These are phyloP conservation scores for Xenopus petersii DNA, from an alignment of 2,797 vertebrate species.

Conservation along the genomic window DNA sequence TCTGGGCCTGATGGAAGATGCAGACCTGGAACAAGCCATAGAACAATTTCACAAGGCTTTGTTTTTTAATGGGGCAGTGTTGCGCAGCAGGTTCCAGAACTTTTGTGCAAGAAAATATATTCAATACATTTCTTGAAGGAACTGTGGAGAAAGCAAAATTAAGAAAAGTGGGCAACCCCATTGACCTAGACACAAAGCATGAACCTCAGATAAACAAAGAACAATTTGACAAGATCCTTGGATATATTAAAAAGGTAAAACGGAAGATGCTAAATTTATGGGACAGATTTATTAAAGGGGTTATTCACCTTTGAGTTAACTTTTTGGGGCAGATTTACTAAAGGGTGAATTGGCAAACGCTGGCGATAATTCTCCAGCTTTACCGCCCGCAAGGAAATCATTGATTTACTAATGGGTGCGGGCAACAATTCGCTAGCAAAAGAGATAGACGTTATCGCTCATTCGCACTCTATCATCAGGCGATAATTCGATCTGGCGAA, in stretches of 20 bases:
- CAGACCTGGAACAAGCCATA: conserved; percentile 39
- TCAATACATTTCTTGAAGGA: conserved; percentile 53
- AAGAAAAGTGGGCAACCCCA: conserved; percentile 56
- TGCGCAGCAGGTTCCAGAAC: conserved; percentile 52
- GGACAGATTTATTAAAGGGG: conserved; percentile 20
- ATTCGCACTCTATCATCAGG: no score
- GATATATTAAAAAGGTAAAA: conserved; percentile 53
- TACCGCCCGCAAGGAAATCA: no score
- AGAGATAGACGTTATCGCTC: no score
- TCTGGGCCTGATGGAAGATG: conserved; percentile 24
- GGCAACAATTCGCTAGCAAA: no score
- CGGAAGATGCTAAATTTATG: conserved; percentile 54
- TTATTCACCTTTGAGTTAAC: no score
- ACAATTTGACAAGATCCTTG: conserved; percentile 56
- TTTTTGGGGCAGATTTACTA: no score
- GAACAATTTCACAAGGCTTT: conserved; percentile 54
- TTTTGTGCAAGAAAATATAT: conserved; percentile 54
- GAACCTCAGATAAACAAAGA: conserved; percentile 57
- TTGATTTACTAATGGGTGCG: no score
- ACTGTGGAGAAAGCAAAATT: conserved; percentile 54
- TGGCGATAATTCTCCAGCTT: no score
- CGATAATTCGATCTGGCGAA: no score
- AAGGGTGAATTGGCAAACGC: no score
- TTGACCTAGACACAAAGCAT: conserved; percentile 53
- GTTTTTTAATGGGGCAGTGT: conserved; percentile 59